Base-by-base conservation (phyloP, 2,113 vertebrate genomes). In the Oncorhynchus nerka region DNA sequence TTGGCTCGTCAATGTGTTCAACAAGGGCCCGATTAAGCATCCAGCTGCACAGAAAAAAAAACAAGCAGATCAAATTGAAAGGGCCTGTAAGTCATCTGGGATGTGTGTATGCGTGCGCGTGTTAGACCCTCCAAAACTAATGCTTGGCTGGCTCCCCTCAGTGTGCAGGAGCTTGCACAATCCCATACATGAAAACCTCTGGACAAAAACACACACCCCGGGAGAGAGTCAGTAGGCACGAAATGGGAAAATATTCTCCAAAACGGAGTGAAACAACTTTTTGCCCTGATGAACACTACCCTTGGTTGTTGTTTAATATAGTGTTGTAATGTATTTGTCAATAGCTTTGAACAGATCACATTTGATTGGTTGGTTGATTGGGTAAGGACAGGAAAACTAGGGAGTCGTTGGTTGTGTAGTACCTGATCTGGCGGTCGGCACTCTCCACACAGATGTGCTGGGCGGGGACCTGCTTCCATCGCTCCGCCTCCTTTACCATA, bases 361-460 rank as follows among this genome's bases (percentile, higher is more conserved):
- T 55, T 13, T 68, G 45, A 67, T 28, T 62, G 64, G n/a, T 28
- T 61, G 73, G 24, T 45, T 68, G 62, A 55, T 26, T 9, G 24
- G 28, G 66, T 68, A 30, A 65, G 45, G 26, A 32, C 74, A 26
- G 20, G 51, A 62, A 55, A 11, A 11, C 39, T 45, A 45, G 39
- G 9, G 39, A 49, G 12, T 45, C 12, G 24, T 61, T 49, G n/a
- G 4, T 8, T 68, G 20, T n/a, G 13, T 67, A 88, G 86, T 96
- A 99, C 98, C 97, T 99, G 93, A 97, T 97, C 92, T 99, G 97
- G 67, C 95, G 94, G 87, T 99, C 98, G 2, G 96, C 96, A 74
- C 94, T 99, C 86, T 99, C 98, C 84, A 98, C 96, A 86, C 98
- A 99, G 84, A 98, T 92, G 34, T 98, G 97, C 87, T 99, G 98